phyloP scores from a whole-genome alignment of 2,797 vertebrate genomes.

The Nasua narica region DNA sequence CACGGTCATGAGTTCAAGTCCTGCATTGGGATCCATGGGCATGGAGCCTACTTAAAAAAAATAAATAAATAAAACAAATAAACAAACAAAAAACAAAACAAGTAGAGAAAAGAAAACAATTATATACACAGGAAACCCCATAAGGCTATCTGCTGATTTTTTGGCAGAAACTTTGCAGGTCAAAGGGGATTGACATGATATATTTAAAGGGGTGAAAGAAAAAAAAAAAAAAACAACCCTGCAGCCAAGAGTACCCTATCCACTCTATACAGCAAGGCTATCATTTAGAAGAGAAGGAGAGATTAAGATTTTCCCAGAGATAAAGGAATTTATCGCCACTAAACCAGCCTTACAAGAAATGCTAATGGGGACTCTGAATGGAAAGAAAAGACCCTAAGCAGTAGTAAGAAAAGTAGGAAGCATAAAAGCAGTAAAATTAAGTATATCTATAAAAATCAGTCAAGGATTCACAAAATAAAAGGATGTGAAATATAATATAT shows the following conservation, averaged over 20 bases:
- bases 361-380: neutral
- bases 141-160: neutral
- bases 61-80: neutral
- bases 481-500: neutral
- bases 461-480: neutral
- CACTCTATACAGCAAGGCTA: neutral
- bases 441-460: neutral
- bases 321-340: neutral
- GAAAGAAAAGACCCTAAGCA: neutral
- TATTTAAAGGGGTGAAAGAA: neutral
- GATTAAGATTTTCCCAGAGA: neutral
- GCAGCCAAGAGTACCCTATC: neutral
- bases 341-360: neutral
- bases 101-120: neutral
- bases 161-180: neutral
- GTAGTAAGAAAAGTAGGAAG: neutral
- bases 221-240: neutral
- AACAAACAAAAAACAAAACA: neutral
- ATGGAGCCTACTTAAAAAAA: neutral
- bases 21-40: neutral
- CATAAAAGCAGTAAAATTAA: neutral
- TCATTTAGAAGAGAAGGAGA: neutral
- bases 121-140: neutral
- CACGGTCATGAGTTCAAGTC: neutral
- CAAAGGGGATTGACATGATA: neutral